Conservation (phyloP, 2,113 vertebrate genomes). For the Colaptes auratus region DNA sequence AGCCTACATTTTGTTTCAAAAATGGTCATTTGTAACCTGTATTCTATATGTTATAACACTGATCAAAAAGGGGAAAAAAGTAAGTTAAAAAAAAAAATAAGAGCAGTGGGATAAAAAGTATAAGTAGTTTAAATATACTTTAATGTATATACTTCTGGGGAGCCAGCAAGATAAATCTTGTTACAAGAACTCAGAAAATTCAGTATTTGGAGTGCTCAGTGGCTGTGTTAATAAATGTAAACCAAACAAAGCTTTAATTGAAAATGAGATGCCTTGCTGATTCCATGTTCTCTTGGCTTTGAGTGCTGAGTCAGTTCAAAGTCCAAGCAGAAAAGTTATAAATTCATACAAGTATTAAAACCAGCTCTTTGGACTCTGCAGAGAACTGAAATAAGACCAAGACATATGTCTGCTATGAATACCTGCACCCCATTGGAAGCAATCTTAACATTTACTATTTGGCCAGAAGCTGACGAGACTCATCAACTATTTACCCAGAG, state of each 20-base stretch:
- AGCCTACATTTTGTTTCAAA: neutral
- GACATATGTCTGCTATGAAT: neutral
- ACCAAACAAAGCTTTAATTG: neutral
- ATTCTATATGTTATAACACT: neutral
- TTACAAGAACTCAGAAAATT: neutral
- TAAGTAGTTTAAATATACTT: neutral
- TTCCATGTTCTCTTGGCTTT: neutral
- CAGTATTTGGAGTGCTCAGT: neutral
- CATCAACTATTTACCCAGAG: neutral
- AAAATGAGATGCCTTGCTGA: neutral
- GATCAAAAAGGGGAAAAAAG: neutral
- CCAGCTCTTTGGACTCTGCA: neutral
- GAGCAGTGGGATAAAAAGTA: neutral
- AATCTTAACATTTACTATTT: neutral
- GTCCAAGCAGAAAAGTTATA: conserved; percentile 13
- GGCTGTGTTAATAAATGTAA: neutral
- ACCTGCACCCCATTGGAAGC: neutral
- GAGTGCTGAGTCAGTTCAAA: neutral
- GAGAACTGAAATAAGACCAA: conserved; percentile 15
- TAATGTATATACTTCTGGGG: neutral
- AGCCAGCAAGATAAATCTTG: neutral
- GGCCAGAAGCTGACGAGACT: neutral
- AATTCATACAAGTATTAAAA: conserved; percentile 23
- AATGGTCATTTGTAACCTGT: neutral
- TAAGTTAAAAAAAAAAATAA: neutral